Percentiles rank a stretch among this genome's conserved stretches.
phyloP scores from a whole-genome alignment of 2,888 invertebrate species.

The Camptogramma bilineatum region DNA sequence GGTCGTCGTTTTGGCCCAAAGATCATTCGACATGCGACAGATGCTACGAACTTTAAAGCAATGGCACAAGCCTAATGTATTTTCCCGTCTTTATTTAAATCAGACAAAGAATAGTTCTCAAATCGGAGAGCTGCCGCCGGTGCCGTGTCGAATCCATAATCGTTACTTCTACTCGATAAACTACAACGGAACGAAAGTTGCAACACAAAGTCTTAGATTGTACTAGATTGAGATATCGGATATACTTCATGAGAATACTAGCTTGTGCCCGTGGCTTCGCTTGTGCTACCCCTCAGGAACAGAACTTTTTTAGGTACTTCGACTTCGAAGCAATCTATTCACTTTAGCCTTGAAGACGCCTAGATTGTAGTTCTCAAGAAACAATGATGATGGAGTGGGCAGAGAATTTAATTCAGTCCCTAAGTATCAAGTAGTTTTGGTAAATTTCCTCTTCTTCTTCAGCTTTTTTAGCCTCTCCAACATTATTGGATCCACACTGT shows the following conservation, averaged over 20 bases:
- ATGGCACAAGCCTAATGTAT: background rate
- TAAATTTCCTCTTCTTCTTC: no score
- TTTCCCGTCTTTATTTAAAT: constrained; percentile 3
- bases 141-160: constrained; percentile 39
- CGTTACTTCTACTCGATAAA: constrained; percentile 34
- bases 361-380: no score
- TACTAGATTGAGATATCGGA: background rate
- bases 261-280: background rate
- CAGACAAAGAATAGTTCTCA: constrained; percentile 29
- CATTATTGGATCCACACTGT: no score
- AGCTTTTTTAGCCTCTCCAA: no score
- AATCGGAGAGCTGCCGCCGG: constrained; percentile 23
- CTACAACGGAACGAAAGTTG: constrained; percentile 30
- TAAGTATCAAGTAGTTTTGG: no score
- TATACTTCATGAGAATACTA: background rate
- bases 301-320: no score
- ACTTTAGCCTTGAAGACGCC: no score
- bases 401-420: no score
- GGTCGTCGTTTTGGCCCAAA: no score
- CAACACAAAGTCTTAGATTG: constrained; percentile 8
- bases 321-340: no score
- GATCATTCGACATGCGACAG: no score
- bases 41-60: background rate
- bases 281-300: background rate
- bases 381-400: no score